phyloP scores from a whole-genome alignment of 1,140 invertebrate species.

The Rhopalosiphum padi region DNA sequence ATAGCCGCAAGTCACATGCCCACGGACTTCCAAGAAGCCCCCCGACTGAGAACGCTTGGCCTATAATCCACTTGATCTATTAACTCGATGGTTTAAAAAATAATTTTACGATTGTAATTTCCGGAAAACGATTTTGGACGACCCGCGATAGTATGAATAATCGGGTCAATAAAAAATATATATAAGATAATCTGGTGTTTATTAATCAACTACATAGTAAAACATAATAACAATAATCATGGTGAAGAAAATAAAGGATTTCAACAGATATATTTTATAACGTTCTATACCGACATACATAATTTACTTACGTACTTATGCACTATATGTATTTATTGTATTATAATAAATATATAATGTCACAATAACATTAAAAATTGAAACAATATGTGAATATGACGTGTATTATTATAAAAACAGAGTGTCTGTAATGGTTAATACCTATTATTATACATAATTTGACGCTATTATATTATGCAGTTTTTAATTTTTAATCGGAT shows the following conservation, averaged over 20 bases:
- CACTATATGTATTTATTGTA: too few species aligned
- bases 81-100: not conserved
- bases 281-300: too few species aligned
- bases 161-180: not conserved
- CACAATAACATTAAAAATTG: too few species aligned
- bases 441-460: not conserved
- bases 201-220: too few species aligned
- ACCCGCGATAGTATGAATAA: not conserved
- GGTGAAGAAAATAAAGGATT: too few species aligned
- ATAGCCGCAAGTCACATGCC: not conserved
- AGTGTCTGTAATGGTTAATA: not conserved
- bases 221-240: too few species aligned
- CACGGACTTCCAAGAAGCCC: not conserved
- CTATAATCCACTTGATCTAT: not conserved
- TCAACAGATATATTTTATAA: too few species aligned
- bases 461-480: not conserved
- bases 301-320: too few species aligned
- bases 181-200: not conserved
- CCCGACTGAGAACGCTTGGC: not conserved
- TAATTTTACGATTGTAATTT: not conserved
- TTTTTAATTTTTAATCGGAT: not conserved
- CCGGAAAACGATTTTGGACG: not conserved
- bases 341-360: too few species aligned
- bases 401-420: too few species aligned
- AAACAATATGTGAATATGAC: too few species aligned